A percentile compares a stretch with the other conserved stretches of the same genome.
Conservation (phyloP, 2,113 vertebrate genomes). For the Microcebus murinus region DNA sequence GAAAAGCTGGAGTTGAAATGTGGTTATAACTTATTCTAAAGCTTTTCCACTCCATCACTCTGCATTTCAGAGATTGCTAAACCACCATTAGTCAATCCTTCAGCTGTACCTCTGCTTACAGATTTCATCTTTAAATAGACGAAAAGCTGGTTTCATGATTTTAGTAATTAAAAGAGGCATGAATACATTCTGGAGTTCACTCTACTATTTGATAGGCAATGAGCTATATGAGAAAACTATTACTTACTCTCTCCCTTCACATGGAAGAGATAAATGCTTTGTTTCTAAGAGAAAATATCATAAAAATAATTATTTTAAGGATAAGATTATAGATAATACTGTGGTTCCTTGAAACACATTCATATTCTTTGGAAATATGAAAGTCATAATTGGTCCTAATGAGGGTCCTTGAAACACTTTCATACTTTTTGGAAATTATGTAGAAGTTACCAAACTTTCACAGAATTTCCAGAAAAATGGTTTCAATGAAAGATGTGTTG, state of each 20-base stretch:
- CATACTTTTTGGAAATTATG: no score
- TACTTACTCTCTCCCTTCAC: background rate
- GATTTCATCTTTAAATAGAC: background rate
- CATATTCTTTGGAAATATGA: background rate
- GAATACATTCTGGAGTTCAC: background rate
- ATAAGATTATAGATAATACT: background rate
- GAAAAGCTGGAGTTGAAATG: background rate
- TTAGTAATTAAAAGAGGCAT: background rate
- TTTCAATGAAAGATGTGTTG: background rate
- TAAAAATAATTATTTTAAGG: background rate
- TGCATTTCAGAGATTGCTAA: background rate
- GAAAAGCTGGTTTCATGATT: background rate
- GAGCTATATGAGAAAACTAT: background rate
- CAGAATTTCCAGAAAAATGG: background rate
- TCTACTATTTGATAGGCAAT: background rate
- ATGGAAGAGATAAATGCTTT: background rate
- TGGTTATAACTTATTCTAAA: background rate
- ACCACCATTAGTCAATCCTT: background rate
- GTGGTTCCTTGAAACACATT: background rate
- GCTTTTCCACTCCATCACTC: background rate
- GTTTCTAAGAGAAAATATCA: background rate
- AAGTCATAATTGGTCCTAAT: background rate
- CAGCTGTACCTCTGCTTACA: background rate
- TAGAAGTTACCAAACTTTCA: background rate
- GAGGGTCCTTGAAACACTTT: background rate